phyloP scores from a whole-genome alignment of 2,888 invertebrate genomes.

The Cacoxenus indagator region DNA sequence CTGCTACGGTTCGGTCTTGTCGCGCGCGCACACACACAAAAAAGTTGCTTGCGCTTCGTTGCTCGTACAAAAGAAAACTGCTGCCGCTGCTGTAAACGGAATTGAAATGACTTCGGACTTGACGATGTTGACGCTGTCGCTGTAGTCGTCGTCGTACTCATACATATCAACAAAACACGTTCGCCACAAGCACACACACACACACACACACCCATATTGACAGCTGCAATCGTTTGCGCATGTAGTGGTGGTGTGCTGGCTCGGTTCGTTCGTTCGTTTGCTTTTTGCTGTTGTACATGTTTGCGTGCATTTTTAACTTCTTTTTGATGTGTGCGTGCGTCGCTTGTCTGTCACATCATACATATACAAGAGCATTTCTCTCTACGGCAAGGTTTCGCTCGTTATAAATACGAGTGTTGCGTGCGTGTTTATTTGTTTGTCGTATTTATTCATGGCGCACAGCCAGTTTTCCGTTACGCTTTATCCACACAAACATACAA shows the following conservation, averaged over 20 bases:
- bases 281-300: conserved; percentile 30
- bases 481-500: not conserved
- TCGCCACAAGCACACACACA: conserved; percentile 35
- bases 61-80: conserved; percentile 55
- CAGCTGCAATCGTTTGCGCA: conserved; percentile 33
- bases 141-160: conserved; percentile 22
- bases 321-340: conserved; percentile 41
- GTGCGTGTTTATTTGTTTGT: conserved; percentile 40
- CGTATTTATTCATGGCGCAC: conserved; percentile 52
- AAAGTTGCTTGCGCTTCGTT: conserved; percentile 44
- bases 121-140: not conserved
- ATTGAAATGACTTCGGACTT: not conserved
- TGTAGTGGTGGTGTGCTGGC: conserved; percentile 39
- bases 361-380: not conserved
- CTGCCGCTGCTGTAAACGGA: conserved; percentile 39
- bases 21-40: conserved; percentile 31
- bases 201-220: conserved; percentile 47
- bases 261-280: not conserved
- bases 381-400: not conserved
- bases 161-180: not conserved
- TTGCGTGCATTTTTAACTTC: conserved; percentile 30
- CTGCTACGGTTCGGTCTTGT: not conserved
- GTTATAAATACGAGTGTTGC: conserved; percentile 21
- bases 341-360: conserved; percentile 8
- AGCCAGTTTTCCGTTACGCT: conserved; percentile 57